A percentile compares a stretch with the other conserved stretches of the same genome.
These are phyloP conservation scores for Geotrypetes seraphini DNA, from an alignment of 2,797 vertebrate species.

Conservation along the genomic window DNA sequence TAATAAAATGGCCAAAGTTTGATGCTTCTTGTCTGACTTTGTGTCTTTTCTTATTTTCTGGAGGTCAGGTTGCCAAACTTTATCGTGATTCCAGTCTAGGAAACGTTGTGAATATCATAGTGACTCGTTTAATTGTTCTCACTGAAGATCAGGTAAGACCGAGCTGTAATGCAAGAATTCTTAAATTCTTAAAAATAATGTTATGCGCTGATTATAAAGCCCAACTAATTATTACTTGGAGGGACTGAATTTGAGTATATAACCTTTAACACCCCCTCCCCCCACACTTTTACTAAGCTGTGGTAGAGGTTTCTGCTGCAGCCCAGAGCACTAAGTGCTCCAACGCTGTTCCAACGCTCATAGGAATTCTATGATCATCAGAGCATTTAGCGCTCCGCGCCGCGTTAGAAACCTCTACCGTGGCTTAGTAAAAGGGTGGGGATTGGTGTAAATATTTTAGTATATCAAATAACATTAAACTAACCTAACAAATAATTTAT, in stretches of 20 bases:
- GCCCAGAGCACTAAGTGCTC: no score
- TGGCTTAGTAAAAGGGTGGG: no score
- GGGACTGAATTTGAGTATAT: constrained; percentile 24
- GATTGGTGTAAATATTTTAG: constrained; percentile 17
- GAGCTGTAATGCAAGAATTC: constrained; percentile 2
- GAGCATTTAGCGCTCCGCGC: no score
- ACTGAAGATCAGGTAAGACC: constrained; percentile 93
- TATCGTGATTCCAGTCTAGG: constrained; percentile 98
- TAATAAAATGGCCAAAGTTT: no score
- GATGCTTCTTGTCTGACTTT: constrained; percentile 90
- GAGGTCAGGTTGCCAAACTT: constrained; percentile 99
- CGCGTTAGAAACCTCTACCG: no score
- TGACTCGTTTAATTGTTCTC: constrained; percentile 92
- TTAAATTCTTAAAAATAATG: constrained; percentile 9
- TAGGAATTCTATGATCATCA: no score
- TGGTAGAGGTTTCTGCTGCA: no score
- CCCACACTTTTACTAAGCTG: no score
- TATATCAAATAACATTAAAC: constrained; percentile 28
- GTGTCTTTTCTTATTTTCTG: constrained; percentile 99
- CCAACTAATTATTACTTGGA: constrained; percentile 18
- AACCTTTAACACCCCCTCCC: no score
- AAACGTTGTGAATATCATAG: constrained; percentile 99
- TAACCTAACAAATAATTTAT: constrained; percentile 9
- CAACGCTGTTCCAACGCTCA: no score
- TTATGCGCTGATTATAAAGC: constrained; percentile 5